A percentile compares a stretch with the other conserved stretches of the same genome.
These are phyloP conservation scores for Microctenopoma lineatum DNA, from an alignment of 2,797 vertebrate species.

Conservation along the genomic window DNA sequence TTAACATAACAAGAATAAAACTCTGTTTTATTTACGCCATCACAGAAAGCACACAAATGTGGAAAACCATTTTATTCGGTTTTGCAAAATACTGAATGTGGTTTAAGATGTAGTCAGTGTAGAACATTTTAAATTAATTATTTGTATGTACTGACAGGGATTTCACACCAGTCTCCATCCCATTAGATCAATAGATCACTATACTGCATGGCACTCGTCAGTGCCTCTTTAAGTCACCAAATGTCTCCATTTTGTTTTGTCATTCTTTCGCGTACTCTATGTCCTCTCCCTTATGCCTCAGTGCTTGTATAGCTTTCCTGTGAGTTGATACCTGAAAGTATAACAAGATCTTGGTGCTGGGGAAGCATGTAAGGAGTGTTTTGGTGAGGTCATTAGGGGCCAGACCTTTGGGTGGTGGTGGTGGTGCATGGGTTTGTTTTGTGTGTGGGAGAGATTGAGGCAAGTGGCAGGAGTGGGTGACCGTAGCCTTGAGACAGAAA, in stretches of 20 bases:
- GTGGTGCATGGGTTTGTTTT: constrained; percentile 49
- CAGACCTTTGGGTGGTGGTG: constrained; percentile 52
- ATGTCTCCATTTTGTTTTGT: constrained; percentile 29
- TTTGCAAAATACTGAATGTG: neutral
- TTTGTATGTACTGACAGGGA: neutral
- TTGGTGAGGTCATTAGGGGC: constrained; percentile 53
- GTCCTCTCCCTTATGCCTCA: constrained; percentile 44
- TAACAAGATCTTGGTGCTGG: constrained; percentile 17
- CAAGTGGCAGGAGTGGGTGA: constrained; percentile 58
- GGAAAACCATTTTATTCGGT: neutral
- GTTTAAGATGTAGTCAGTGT: neutral
- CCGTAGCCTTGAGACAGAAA: constrained; percentile 50
- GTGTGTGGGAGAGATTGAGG: constrained; percentile 51
- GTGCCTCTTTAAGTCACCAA: constrained; percentile 18
- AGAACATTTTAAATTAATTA: neutral
- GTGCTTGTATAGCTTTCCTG: constrained; percentile 44
- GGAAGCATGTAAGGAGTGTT: constrained; percentile 35
- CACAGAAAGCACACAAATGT: neutral
- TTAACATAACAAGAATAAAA: constrained; percentile 1
- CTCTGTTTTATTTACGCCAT: too few relatives aligned
- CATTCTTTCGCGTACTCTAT: constrained; percentile 64
- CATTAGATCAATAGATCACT: constrained; percentile 25
- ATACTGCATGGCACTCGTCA: constrained; percentile 12
- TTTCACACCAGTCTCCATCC: constrained; percentile 27
- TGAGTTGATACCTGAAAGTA: constrained; percentile 23